Base-by-base conservation (phyloP, 2,888 invertebrate genomes). In the Quadriops clusia region DNA sequence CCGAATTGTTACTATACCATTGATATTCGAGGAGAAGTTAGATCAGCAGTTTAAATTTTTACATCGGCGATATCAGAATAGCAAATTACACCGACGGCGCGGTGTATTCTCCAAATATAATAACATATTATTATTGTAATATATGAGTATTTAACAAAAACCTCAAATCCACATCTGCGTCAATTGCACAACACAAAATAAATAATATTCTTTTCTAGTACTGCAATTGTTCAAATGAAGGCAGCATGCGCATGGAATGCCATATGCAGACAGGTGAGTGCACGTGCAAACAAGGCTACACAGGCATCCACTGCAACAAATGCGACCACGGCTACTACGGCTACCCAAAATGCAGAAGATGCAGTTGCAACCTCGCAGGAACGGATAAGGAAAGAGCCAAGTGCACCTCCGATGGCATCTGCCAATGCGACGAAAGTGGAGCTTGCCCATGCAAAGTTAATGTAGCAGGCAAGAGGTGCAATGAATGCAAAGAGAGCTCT, bases 381-480 rank as follows among this genome's bases (percentile, higher is more conserved):
- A 81, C 83, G 0, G 56, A 65, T 30, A 48, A 49, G 4, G 49
- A 47, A 4, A 60, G 53, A 33, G 59, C 61, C 2, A 63, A 65
- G 10, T 58, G 56, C 8, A 49, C 54, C 39, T 36, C 41, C 31
- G 68, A 68, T 1, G 72, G 70, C 1, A 48, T 70, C 4, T 89
- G 89, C 49, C 64, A 70, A 17, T 87, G 86, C 46, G 74, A 80
- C 45, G 73, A 79, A 44, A 66, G 74, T 1, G 93, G 93, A 1
- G 74, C 78, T 43, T 94, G 93, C 56, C 77, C 77, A n/a, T 94
- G 93, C 64, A 93, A 90, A 70, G 84, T 82, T 52, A 49, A 90
- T 47, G 90, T 81, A 0, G 70, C 75, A 5, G 95, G 95, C 0
- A 71, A 74, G 26, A 79, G 80, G 43, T 98, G 97, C 56, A 75